A percentile compares a stretch with the other conserved stretches of the same genome.
Conservation (phyloP, 2,113 vertebrate genomes). For the Psophia crepitans region DNA sequence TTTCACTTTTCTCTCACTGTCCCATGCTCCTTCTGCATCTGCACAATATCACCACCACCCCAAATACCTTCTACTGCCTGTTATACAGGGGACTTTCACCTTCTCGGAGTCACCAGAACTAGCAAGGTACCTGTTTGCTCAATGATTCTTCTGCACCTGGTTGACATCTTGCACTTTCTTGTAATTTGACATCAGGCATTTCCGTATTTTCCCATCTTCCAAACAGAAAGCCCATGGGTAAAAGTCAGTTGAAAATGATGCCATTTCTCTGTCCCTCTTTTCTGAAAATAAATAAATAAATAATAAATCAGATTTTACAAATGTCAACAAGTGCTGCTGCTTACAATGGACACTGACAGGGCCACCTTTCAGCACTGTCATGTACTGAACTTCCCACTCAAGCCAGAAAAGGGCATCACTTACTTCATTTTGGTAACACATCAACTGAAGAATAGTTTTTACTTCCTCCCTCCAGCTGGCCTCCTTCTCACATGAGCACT, state of each 20-base stretch:
- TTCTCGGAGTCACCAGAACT: neutral
- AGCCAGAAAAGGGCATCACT: neutral
- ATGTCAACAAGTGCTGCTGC: neutral
- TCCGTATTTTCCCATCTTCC: neutral
- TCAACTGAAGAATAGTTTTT: neutral
- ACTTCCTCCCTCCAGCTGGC: neutral
- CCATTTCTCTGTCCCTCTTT: neutral
- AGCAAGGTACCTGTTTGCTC: neutral
- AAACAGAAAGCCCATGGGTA: neutral
- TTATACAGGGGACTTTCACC: neutral
- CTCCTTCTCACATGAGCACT: neutral
- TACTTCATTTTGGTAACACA: neutral
- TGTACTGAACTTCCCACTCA: neutral
- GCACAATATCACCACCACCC: neutral
- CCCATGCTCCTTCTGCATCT: neutral
- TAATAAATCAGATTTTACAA: neutral
- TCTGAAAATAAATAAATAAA: too few relatives aligned
- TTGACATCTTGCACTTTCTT: neutral
- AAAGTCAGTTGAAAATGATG: neutral
- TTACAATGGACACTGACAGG: neutral
- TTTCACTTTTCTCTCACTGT: neutral
- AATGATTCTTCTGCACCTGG: neutral
- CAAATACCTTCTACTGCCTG: neutral
- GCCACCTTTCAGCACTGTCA: neutral
- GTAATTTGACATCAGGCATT: neutral